Evolutionary conservation across 2,113 vertebrate species (phyloP).

Genomic region (Sisor rabdophorus): DNA sequence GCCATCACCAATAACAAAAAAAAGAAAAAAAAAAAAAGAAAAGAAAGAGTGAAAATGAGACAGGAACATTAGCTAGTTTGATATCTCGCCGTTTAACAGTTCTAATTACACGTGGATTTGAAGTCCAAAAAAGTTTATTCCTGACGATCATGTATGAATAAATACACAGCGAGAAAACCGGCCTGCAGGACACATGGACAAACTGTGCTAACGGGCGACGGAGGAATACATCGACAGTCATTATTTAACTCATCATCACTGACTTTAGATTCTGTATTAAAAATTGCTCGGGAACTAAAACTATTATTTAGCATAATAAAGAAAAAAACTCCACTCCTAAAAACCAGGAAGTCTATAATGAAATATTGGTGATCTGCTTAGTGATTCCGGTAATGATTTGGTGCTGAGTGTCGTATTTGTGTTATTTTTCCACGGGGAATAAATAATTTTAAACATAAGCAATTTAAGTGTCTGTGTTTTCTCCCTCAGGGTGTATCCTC

Average conservation of each 20-base stretch:
- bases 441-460: neutral
- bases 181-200: neutral
- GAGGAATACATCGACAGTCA: neutral
- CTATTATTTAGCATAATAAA: neutral
- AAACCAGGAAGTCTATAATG: neutral
- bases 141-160: neutral
- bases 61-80: conserved; percentile 45
- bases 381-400: neutral
- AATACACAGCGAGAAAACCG: neutral
- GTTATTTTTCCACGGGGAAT: neutral
- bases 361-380: neutral
- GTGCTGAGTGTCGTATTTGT: neutral
- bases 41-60: conserved; percentile 31
- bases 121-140: conserved; percentile 36
- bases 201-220: neutral
- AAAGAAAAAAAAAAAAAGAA: neutral
- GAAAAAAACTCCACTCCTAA: neutral
- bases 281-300: neutral
- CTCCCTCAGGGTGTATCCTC: neutral
- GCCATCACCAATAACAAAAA: conserved; percentile 4
- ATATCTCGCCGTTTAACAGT: conserved; percentile 51
- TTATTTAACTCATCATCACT: neutral
- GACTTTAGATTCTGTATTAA: neutral
- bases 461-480: neutral
- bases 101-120: conserved; percentile 61